phyloP scores from a whole-genome alignment of 2,113 vertebrate species.

The Eulemur macaco region DNA sequence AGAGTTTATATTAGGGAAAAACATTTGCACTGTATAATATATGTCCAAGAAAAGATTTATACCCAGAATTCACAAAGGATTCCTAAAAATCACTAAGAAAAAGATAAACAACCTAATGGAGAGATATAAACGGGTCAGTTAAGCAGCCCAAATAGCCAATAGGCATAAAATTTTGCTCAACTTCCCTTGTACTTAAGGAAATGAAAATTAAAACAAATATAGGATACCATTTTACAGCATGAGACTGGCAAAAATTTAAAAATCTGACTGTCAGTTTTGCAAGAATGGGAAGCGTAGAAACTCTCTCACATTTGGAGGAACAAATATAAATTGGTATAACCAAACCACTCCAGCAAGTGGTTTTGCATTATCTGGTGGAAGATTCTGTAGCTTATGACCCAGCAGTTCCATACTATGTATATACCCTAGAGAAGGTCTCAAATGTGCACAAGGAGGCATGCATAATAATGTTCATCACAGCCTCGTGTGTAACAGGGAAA shows the following conservation, averaged over 20 bases:
- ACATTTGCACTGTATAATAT: not conserved
- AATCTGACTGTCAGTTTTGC: not conserved
- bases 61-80: not conserved
- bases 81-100: conserved; percentile 1
- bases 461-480: not conserved
- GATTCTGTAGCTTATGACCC: not conserved
- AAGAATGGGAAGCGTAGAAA: not conserved
- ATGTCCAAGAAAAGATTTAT: not conserved
- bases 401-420: not conserved
- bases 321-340: too few species aligned
- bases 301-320: not conserved
- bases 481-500: not conserved
- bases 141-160: not conserved
- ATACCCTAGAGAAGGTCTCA: not conserved
- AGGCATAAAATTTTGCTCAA: not conserved
- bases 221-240: not conserved
- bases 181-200: not conserved
- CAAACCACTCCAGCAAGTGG: not conserved
- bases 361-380: not conserved
- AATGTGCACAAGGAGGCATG: not conserved
- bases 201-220: not conserved
- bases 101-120: not conserved
- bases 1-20: not conserved
- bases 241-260: not conserved
- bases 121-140: not conserved